Percentiles rank a stretch among this genome's conserved stretches.
Conservation (phyloP, 2,797 vertebrate genomes). For the Apogon talboti region DNA sequence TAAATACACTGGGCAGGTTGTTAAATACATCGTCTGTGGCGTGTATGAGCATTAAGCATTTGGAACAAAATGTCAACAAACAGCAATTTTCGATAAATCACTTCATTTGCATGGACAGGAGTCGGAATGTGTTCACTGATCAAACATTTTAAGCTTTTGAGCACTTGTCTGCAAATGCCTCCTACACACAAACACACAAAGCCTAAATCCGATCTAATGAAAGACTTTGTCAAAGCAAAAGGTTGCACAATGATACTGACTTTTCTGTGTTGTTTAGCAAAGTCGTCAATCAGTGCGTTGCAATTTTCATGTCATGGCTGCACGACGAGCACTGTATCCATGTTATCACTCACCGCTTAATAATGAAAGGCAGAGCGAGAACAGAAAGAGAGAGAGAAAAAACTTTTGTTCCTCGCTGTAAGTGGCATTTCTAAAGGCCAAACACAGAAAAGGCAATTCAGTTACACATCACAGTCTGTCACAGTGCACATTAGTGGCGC, state of each 20-base stretch:
- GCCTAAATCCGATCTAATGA: slow-evolving; percentile 5
- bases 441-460: neutral
- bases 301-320: slow-evolving; percentile 19
- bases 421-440: slow-evolving; percentile 1
- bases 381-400: neutral
- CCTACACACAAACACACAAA: neutral
- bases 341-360: slow-evolving; percentile 35
- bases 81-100: slow-evolving; percentile 34
- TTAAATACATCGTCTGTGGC: neutral
- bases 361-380: slow-evolving; percentile 27
- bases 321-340: neutral
- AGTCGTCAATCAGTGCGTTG: slow-evolving; percentile 25
- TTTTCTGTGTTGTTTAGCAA: slow-evolving; percentile 10
- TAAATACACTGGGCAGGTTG: slow-evolving; percentile 21
- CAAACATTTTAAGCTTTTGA: slow-evolving; percentile 39
- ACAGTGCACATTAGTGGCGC: slow-evolving; percentile 17
- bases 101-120: slow-evolving; percentile 24
- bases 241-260: neutral
- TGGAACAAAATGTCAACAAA: slow-evolving; percentile 49
- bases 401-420: slow-evolving; percentile 1
- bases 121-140: slow-evolving; percentile 33
- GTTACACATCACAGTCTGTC: slow-evolving; percentile 4
- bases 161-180: slow-evolving; percentile 9
- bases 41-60: slow-evolving; percentile 39
- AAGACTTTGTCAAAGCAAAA: neutral